phyloP scores from a whole-genome alignment of 2,888 invertebrate species.

The Nymphalis polychloros region DNA sequence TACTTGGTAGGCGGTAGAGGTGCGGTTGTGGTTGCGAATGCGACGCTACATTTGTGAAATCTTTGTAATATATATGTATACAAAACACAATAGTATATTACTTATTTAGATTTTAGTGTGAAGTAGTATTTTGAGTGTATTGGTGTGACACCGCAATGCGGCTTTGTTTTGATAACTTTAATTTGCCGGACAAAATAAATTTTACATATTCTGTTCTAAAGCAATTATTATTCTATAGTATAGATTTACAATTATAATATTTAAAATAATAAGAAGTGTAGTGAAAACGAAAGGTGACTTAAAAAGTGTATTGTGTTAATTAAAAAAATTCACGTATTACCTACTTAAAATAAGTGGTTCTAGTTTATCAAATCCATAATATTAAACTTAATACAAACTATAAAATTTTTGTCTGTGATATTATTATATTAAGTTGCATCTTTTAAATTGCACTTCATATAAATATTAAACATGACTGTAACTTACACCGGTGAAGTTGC shows the following conservation, averaged over 20 bases:
- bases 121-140: not conserved
- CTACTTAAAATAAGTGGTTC: not conserved
- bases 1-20: not conserved
- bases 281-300: slow-evolving; percentile 12
- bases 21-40: not conserved
- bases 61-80: not conserved
- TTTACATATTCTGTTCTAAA: not conserved
- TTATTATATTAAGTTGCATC: slow-evolving; percentile 17
- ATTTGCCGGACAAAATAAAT: slow-evolving; percentile 7
- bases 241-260: slow-evolving; percentile 1
- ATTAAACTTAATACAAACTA: slow-evolving; percentile 6
- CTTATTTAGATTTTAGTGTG: not conserved
- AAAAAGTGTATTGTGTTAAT: slow-evolving; percentile 3
- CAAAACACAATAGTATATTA: not conserved
- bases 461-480: slow-evolving; percentile 85
- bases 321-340: not conserved
- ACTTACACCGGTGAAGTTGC: slow-evolving; percentile 93
- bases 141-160: slow-evolving; percentile 26
- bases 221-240: not conserved
- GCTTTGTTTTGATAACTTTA: slow-evolving; percentile 21
- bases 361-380: slow-evolving; percentile 2
- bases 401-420: slow-evolving; percentile 32
- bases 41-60: not conserved
- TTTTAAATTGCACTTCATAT: slow-evolving; percentile 17
- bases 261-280: slow-evolving; percentile 6